Base-by-base conservation (phyloP, 2,113 vertebrate genomes). In the Barbus barbus region DNA sequence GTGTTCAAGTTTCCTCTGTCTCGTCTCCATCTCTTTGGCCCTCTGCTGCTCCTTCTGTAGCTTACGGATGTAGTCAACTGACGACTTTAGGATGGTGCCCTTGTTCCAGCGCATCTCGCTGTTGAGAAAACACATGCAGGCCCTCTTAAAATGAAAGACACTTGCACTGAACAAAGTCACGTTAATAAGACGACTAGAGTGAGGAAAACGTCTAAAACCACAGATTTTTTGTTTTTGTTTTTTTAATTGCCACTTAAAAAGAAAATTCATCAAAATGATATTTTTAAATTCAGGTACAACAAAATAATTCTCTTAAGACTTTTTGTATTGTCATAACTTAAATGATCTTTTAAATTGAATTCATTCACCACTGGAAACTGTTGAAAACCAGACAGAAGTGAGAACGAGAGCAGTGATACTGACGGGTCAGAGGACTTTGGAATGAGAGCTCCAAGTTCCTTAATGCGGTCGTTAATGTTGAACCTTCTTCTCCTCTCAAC, bases 401-500 rank as follows among this genome's bases (percentile, higher is more conserved):
- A 79, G 24, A 79, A 51, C 8, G 26, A 67, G 16, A 76, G 28
- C 78, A 51, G 24, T 9, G 41, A 79, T 82, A 97, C 96, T 96
- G 84, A 96, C 96, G 94, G 95, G 88, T 96, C 96, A 9, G 88
- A 94, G 75, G 95, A 95, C 85, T 96, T 97, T 53, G 96, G 96
- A 83, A 97, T 94, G 72, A 97, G 94, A 0, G 90, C 95, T 69
- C 96, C 96, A 5, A 97, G 93, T 72, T 97, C 96, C 88, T 98
- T 98, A 92, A 98, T 97, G 41, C 97, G 94, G 89, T 98, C 97
- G 4, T 97, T 97, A 84, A 97, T 97, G 93, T 97, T 97, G 92
- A 97, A 97, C 51, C 96, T 94, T 58, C 96, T 90, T 84, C 96
- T 90, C 33, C 96, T 93, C 90, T 97, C 96, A 33, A 97, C 96